These are phyloP conservation scores for Galbula dea DNA, from an alignment of 2,113 vertebrate genomes.

Conservation along the genomic window DNA sequence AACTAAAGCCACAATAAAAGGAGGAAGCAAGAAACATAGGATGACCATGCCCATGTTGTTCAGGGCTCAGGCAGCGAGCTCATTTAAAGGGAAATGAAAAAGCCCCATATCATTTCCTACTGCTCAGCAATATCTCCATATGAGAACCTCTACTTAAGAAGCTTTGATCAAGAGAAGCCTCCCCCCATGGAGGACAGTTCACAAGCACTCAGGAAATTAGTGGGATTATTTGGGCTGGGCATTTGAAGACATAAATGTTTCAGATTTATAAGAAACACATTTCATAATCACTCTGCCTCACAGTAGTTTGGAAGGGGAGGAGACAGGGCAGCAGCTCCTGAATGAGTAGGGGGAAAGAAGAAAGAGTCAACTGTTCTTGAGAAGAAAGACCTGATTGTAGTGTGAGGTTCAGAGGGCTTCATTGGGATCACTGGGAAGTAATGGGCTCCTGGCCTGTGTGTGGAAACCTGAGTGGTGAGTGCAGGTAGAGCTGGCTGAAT, in stretches of 20 bases:
- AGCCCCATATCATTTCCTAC: slow-evolving; percentile 50
- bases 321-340: slow-evolving; percentile 37
- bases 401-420: slow-evolving; percentile 33
- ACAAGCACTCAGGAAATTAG: slow-evolving; percentile 68
- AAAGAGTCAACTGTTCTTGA: slow-evolving; percentile 30
- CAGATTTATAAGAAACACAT: slow-evolving; percentile 70
- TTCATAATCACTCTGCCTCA: slow-evolving; percentile 51
- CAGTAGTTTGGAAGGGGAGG: slow-evolving; percentile 52
- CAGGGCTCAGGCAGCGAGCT: slow-evolving; percentile 9
- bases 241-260: slow-evolving; percentile 60
- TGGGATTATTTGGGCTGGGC: slow-evolving; percentile 50
- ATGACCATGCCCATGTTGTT: slow-evolving; percentile 5
- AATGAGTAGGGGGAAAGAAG: slow-evolving; percentile 29
- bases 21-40: slow-evolving; percentile 16
- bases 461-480: not conserved
- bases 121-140: slow-evolving; percentile 44
- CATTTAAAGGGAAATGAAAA: slow-evolving; percentile 61
- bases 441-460: not conserved
- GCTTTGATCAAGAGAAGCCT: slow-evolving; percentile 50
- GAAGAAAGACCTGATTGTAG: slow-evolving; percentile 53
- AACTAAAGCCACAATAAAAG: not conserved
- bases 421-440: slow-evolving; percentile 27
- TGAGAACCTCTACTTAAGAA: slow-evolving; percentile 54
- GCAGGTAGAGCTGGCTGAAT: slow-evolving; percentile 8
- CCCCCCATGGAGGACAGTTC: slow-evolving; percentile 37